Evolutionary conservation across 2,888 invertebrate genomes (phyloP).

Genomic region (Tridacna gigas): DNA sequence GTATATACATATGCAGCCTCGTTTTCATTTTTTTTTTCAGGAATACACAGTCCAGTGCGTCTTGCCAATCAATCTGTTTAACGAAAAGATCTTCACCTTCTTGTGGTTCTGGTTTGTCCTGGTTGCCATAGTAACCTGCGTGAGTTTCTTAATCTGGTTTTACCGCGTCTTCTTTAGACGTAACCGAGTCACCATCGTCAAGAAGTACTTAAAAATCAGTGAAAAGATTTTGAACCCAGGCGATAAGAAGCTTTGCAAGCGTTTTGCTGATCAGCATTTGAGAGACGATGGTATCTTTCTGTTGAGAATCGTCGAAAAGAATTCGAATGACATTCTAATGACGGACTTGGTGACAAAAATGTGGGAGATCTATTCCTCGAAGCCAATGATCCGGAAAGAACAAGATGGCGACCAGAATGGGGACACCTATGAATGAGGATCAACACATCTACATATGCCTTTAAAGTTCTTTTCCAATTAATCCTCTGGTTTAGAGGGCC

Average conservation of each 20-base stretch:
- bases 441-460: not conserved
- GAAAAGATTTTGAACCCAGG: conserved; percentile 75
- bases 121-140: conserved; percentile 73
- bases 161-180: conserved; percentile 75
- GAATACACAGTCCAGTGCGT: conserved; percentile 79
- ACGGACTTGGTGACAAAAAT: conserved; percentile 76
- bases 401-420: conserved; percentile 64
- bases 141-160: conserved; percentile 80
- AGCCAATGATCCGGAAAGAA: conserved; percentile 75
- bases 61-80: conserved; percentile 80
- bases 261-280: conserved; percentile 78
- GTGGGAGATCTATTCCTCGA: conserved; percentile 76
- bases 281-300: conserved; percentile 80
- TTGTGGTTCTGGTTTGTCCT: conserved; percentile 82
- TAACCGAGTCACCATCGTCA: conserved; percentile 75
- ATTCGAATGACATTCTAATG: conserved; percentile 80
- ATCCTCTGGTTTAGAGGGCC: not conserved
- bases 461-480: not conserved
- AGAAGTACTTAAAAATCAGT: conserved; percentile 78
- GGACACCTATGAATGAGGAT: conserved; percentile 67
- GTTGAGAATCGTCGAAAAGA: conserved; percentile 78
- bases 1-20: too few relatives aligned
- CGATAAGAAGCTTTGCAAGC: conserved; percentile 77
- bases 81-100: conserved; percentile 81
- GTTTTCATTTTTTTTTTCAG: conserved; percentile 51